phyloP scores from a whole-genome alignment of 2,113 vertebrate genomes.

The Micromys minutus region DNA sequence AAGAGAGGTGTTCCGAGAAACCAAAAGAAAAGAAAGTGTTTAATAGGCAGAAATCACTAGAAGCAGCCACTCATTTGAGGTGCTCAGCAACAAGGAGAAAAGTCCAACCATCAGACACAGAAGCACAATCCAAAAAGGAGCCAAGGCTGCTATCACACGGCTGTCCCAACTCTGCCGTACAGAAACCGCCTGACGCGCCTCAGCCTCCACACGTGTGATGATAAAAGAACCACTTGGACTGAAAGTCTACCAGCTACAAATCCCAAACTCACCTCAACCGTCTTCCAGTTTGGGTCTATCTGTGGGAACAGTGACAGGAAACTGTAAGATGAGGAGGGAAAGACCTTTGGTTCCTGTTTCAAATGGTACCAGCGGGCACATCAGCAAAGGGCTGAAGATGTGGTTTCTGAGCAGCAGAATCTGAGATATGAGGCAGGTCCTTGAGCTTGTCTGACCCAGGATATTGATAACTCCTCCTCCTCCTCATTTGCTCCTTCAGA shows the following conservation, averaged over 20 bases:
- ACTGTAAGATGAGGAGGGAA: neutral
- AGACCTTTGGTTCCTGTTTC: neutral
- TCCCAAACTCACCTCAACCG: slow-evolving; percentile 21
- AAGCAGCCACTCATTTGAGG: slow-evolving; percentile 33
- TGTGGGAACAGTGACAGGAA: neutral
- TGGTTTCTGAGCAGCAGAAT: slow-evolving; percentile 45
- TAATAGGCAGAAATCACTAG: slow-evolving; percentile 49
- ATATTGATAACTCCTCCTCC: neutral
- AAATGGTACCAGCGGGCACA: neutral
- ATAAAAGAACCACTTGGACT: neutral
- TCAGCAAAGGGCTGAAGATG: neutral
- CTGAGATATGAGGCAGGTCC: neutral
- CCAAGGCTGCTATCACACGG: neutral
- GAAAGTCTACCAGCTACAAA: neutral
- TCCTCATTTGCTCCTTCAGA: neutral
- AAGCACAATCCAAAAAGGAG: slow-evolving; percentile 23
- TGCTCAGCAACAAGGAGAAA: neutral
- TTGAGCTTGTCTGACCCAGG: neutral
- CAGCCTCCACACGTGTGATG: neutral
- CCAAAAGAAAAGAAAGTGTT: slow-evolving; percentile 21
- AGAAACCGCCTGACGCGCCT: neutral
- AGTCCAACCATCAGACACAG: neutral
- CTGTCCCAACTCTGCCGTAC: neutral
- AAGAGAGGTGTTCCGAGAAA: slow-evolving; percentile 40
- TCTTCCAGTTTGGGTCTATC: neutral